phyloP scores from a whole-genome alignment of 2,113 vertebrate genomes.

The Salvator merianae region DNA sequence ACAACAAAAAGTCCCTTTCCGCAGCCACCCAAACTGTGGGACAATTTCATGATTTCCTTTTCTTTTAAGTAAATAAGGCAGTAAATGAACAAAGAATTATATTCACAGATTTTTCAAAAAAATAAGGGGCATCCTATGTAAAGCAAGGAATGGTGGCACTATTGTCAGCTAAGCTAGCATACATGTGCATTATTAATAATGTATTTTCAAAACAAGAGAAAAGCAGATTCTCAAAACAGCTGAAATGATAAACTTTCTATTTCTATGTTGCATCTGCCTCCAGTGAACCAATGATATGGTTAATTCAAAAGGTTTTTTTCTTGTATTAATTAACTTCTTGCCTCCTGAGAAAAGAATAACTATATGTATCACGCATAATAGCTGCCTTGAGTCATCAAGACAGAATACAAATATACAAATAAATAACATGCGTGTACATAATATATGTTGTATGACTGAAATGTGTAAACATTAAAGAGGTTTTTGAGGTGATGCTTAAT shows the following conservation, averaged over 20 bases:
- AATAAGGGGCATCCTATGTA: neutral
- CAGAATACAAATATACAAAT: no score
- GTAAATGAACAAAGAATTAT: neutral
- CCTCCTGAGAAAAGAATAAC: neutral
- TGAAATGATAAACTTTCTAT: neutral
- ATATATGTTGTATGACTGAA: neutral
- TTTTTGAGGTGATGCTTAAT: constrained; percentile 84
- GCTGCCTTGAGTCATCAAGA: neutral
- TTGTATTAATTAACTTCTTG: neutral
- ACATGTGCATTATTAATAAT: neutral
- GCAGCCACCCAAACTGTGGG: neutral
- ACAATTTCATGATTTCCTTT: neutral
- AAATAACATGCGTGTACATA: neutral
- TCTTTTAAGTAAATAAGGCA: neutral
- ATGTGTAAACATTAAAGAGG: constrained; percentile 61
- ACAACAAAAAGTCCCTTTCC: neutral
- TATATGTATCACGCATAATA: neutral
- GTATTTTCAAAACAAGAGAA: neutral
- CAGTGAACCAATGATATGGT: neutral
- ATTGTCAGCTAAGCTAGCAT: neutral
- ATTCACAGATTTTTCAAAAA: neutral
- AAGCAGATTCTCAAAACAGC: neutral
- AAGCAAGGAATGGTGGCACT: neutral
- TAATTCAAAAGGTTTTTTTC: neutral
- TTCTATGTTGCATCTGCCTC: neutral